These are phyloP conservation scores for Seira ritae DNA, from an alignment of 2,888 invertebrate species.

Conservation along the genomic window DNA sequence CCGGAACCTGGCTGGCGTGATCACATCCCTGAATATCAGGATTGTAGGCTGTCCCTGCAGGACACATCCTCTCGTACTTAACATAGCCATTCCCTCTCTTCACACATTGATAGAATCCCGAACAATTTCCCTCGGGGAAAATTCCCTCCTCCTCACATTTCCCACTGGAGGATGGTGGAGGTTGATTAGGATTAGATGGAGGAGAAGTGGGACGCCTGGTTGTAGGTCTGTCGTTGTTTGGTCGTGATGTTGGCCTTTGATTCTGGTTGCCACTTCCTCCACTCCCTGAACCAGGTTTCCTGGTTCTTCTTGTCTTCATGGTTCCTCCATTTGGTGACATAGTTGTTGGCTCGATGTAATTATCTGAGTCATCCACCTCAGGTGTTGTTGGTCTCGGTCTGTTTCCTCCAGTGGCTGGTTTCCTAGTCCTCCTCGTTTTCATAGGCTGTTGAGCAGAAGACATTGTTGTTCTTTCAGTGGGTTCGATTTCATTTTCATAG, in stretches of 20 bases:
- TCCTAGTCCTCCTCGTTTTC: too few relatives aligned
- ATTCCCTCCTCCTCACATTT: slow-evolving; percentile 50
- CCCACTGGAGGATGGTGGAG: slow-evolving; percentile 21
- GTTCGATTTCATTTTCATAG: not conserved
- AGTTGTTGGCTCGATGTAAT: too few relatives aligned
- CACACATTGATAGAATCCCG: slow-evolving; percentile 49
- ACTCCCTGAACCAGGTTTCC: not conserved
- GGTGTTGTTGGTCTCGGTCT: slow-evolving; percentile 7
- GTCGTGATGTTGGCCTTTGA: not conserved
- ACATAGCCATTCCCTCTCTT: slow-evolving; percentile 37
- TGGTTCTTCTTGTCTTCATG: too few relatives aligned
- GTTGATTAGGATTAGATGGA: not conserved
- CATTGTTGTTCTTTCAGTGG: not conserved
- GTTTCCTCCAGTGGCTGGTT: too few relatives aligned
- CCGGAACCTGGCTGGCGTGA: slow-evolving; percentile 31
- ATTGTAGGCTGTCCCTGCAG: slow-evolving; percentile 68
- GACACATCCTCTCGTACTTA: slow-evolving; percentile 63
- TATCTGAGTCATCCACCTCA: slow-evolving; percentile 14
- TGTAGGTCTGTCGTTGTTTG: not conserved
- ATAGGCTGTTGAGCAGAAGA: not conserved
- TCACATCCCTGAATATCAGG: slow-evolving; percentile 64
- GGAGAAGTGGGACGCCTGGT: not conserved
- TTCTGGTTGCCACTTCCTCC: not conserved
- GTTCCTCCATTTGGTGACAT: too few relatives aligned
- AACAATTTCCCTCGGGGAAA: slow-evolving; percentile 47